These are phyloP conservation scores for Coccyzus lansbergi DNA, from an alignment of 2,797 vertebrate species.

Conservation along the genomic window DNA sequence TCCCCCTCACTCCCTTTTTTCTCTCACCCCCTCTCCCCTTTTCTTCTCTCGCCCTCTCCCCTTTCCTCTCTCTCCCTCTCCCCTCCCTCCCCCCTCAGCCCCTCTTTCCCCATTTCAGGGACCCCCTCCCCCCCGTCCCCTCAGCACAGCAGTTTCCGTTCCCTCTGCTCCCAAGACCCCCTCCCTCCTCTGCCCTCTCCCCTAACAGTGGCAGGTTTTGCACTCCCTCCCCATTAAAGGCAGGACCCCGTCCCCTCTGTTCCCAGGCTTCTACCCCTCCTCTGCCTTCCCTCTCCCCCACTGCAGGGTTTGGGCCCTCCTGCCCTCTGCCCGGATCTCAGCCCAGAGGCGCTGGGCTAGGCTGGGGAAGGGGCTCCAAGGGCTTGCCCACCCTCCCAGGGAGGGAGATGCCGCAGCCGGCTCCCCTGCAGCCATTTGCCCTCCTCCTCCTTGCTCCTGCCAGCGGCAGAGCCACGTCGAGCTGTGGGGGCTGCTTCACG, in stretches of 20 bases:
- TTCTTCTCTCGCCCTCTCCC: too few relatives aligned
- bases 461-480: neutral
- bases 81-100: too few relatives aligned
- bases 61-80: too few relatives aligned
- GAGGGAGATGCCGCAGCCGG: neutral
- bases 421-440: constrained; percentile 36
- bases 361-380: neutral
- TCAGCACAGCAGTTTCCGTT: too few relatives aligned
- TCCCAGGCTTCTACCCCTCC: too few relatives aligned
- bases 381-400: neutral
- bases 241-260: neutral
- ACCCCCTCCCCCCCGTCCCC: too few relatives aligned
- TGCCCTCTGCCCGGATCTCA: neutral
- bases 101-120: too few relatives aligned
- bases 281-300: too few relatives aligned
- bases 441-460: neutral
- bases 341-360: neutral
- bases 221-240: neutral
- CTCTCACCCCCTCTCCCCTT: too few relatives aligned
- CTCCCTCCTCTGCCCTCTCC: too few relatives aligned
- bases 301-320: neutral
- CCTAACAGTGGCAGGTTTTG: too few relatives aligned
- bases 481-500: neutral
- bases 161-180: neutral
- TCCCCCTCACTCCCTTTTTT: too few relatives aligned